Conservation (phyloP, 2,888 invertebrate genomes). For the Hypercompe scribonia region DNA sequence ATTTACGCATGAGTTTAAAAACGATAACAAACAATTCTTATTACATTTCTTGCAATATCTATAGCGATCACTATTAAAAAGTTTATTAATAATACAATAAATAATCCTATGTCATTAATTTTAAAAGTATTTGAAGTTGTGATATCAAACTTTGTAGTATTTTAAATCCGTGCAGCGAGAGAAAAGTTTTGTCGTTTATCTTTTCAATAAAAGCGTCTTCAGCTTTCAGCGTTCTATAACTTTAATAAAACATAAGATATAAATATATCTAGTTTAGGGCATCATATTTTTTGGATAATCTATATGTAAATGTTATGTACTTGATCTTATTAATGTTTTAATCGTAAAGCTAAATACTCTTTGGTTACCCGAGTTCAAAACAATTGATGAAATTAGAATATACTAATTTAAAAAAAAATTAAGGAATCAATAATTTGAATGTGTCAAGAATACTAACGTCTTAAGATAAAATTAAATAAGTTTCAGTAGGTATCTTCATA, state of each 20-base stretch:
- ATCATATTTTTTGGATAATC: neutral
- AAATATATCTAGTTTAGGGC: neutral
- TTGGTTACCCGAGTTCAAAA: neutral
- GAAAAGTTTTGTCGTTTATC: constrained; percentile 42
- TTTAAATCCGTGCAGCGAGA: constrained; percentile 36
- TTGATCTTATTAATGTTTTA: neutral
- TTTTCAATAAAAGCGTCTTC: constrained; percentile 31
- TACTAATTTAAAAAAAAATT: neutral
- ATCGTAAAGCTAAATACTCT: neutral
- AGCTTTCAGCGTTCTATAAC: constrained; percentile 33
- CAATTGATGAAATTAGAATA: neutral
- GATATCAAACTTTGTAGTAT: constrained; percentile 27
- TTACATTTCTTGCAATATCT: neutral
- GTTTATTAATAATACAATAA: neutral
- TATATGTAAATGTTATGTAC: neutral
- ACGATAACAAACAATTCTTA: neutral
- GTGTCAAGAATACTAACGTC: too few relatives aligned
- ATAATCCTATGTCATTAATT: constrained; percentile 44
- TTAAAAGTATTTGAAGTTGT: constrained; percentile 36
- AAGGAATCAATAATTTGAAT: neutral
- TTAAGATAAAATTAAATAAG: too few relatives aligned
- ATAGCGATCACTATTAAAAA: neutral
- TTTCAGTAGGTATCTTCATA: too few relatives aligned
- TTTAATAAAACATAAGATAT: constrained; percentile 25
- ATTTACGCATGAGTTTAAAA: neutral